These are phyloP conservation scores for Glossophaga mutica DNA, from an alignment of 2,797 vertebrate species.

Conservation along the genomic window DNA sequence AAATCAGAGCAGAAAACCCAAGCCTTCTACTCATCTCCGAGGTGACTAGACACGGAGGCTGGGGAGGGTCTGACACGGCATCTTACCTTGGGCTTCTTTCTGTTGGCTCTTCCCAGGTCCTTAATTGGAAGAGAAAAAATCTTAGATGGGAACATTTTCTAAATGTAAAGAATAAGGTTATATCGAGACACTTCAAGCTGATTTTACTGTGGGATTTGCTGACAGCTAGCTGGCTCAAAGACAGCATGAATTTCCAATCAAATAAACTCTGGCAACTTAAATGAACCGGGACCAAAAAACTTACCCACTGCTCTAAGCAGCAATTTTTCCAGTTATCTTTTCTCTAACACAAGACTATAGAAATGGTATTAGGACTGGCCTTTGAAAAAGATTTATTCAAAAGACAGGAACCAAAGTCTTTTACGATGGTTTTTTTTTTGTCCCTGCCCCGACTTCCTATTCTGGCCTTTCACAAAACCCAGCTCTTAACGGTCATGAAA, in stretches of 20 bases:
- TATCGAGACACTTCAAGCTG: neutral
- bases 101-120: constrained; percentile 81
- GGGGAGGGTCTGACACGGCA: neutral
- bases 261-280: neutral
- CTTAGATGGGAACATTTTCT: neutral
- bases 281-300: neutral
- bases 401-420: neutral
- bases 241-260: neutral
- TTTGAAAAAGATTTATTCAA: neutral
- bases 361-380: neutral
- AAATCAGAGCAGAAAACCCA: neutral
- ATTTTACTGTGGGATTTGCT: neutral
- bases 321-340: neutral
- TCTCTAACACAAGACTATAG: neutral
- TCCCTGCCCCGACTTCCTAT: neutral
- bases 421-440: neutral
- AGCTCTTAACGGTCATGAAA: neutral
- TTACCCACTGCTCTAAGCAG: neutral
- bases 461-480: neutral
- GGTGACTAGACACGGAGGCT: neutral
- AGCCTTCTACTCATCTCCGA: neutral
- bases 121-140: constrained; percentile 49
- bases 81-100: constrained; percentile 82
- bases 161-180: neutral
- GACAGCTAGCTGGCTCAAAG: neutral